Evolutionary conservation across 2,113 vertebrate species (phyloP), one percentile per base, ranked within the genome.

Genomic region (Malurus elegans): DNA sequence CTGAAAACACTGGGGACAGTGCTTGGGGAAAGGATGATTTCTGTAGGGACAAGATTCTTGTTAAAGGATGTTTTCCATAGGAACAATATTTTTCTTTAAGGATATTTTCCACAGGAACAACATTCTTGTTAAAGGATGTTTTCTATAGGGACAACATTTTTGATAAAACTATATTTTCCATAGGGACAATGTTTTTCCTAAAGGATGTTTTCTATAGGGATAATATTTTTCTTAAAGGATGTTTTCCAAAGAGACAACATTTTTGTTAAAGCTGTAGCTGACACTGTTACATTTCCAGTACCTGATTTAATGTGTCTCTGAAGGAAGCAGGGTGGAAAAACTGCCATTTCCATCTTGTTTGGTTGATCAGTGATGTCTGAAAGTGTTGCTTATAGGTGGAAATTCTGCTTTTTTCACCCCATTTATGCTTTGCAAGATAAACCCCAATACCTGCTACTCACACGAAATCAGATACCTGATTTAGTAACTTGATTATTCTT

Each of bases 71-170:
- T 58, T 58, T 58, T 14, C 31, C 31, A 21, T 10, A 34, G 56
- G n/a, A n/a, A 58, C 31, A 10, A 0, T 45, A 23, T 9, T n/a
- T 45, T 57, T 57, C 6, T 32, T 86, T 16, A 18, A 56, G 31
- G 56, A 16, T 36, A 7, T 36, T 36, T 58, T 18, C 70, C 31
- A 9, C 1, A 17, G 10, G 40, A 14, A 23, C 2, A 4, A 7
- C 6, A 28, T 2, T 64, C 42, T 23, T 53, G 36, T 23, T 53
- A 4, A 47, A 48, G 66, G 74, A 14, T 40, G 8, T 72, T 67
- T 67, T 34, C 34, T 25, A 4, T 2, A 26, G 64, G 38, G 31
- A 10, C 15, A 11, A 0, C 10, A 38, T 38, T 38, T 11, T 38
- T 38, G 3, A 10, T 38, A 38, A 38, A 38, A 10, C 36, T 9